Conservation (phyloP, 2,113 vertebrate genomes). For the Furnarius figulus region DNA sequence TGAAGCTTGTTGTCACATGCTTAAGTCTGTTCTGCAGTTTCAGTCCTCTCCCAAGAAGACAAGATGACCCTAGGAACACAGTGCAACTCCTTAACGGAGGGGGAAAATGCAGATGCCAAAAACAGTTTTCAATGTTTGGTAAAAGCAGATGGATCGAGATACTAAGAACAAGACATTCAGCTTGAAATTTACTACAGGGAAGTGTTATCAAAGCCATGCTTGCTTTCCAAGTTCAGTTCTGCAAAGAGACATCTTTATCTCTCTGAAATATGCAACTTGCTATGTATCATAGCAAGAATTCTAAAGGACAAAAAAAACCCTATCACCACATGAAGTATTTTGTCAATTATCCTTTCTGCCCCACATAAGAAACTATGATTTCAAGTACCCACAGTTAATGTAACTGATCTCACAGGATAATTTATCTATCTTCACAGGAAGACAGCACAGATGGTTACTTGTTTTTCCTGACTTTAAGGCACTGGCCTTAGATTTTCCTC, state of each 20-base stretch:
- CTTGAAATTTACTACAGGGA: neutral
- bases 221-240: neutral
- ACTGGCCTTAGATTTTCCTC: neutral
- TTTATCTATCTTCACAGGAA: neutral
- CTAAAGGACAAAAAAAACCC: accelerated
- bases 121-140: neutral
- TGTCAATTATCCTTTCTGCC: neutral
- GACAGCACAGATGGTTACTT: neutral
- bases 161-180: neutral
- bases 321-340: neutral
- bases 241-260: neutral
- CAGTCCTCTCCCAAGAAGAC: neutral
- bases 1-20: neutral
- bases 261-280: neutral
- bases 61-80: neutral
- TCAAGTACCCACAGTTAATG: neutral
- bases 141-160: neutral
- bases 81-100: neutral
- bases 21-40: neutral
- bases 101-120: neutral
- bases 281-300: neutral
- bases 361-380: neutral
- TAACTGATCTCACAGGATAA: neutral
- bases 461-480: neutral
- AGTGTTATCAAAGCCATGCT: neutral